Conservation (phyloP, 2,797 vertebrate species). For the Artibeus jamaicensis region DNA sequence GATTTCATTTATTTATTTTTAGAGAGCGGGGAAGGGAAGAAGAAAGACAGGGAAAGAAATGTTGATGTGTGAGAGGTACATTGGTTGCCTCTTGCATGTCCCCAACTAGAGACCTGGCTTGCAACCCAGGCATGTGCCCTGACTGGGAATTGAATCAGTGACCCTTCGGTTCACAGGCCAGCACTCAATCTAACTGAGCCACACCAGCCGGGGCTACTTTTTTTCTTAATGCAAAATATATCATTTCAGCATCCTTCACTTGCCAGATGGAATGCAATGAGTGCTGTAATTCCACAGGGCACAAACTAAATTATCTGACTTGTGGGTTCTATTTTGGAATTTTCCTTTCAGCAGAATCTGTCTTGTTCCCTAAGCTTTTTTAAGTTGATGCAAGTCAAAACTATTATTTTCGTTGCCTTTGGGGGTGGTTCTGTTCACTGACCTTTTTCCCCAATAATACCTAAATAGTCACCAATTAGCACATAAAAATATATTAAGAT, state of each 20-base stretch:
- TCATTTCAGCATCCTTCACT: background rate
- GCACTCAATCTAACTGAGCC: too few relatives aligned
- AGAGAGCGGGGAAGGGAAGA: too few relatives aligned
- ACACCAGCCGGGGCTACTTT: background rate
- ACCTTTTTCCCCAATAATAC: background rate
- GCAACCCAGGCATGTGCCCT: too few relatives aligned
- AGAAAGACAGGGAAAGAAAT: too few relatives aligned
- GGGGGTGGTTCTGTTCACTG: slow-evolving; percentile 18
- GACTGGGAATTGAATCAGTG: too few relatives aligned
- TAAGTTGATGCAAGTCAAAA: background rate
- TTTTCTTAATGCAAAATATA: slow-evolving; percentile 27
- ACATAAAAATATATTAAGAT: slow-evolving; percentile 7
- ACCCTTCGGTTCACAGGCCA: too few relatives aligned
- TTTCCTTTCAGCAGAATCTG: slow-evolving; percentile 28
- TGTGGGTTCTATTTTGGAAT: slow-evolving; percentile 34
- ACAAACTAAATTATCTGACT: background rate
- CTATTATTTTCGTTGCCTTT: slow-evolving; percentile 34
- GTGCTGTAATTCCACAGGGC: background rate
- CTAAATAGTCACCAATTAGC: slow-evolving; percentile 23
- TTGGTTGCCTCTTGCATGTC: too few relatives aligned
- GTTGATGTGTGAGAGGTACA: too few relatives aligned
- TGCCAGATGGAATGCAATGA: background rate
- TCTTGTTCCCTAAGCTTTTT: background rate
- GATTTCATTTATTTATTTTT: too few relatives aligned
- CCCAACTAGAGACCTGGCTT: too few relatives aligned